These are phyloP conservation scores for Sebastes miniatus DNA, from an alignment of 2,797 vertebrate genomes.

Conservation along the genomic window DNA sequence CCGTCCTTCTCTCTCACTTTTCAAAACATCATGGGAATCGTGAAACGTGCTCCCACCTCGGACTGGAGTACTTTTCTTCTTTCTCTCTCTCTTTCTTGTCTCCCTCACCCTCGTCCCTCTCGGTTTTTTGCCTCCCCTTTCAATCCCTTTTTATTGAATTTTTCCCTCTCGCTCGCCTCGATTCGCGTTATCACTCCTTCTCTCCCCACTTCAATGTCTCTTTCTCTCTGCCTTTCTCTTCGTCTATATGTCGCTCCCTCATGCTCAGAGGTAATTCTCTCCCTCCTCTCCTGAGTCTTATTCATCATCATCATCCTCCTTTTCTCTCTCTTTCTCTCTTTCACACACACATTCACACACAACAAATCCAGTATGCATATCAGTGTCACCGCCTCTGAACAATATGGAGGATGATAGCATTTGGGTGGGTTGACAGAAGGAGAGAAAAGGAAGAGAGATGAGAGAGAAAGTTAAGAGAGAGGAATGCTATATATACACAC, in stretches of 20 bases:
- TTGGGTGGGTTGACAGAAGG: conserved; percentile 1
- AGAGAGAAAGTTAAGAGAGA: neutral
- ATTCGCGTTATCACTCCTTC: conserved; percentile 43
- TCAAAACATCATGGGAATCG: conserved; percentile 61
- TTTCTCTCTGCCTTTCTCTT: conserved; percentile 35
- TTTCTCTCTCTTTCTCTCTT: neutral
- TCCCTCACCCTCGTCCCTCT: neutral
- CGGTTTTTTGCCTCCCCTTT: conserved; percentile 16
- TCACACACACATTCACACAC: conserved; percentile 28
- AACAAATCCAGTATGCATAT: conserved; percentile 44
- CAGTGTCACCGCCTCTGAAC: conserved; percentile 43
- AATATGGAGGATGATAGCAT: conserved; percentile 31
- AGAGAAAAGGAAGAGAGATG: neutral
- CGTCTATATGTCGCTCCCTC: conserved; percentile 65
- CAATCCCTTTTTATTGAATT: conserved; percentile 33
- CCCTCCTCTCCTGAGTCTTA: conserved; percentile 61
- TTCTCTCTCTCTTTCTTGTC: neutral
- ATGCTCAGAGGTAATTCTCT: conserved; percentile 75
- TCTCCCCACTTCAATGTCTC: conserved; percentile 34
- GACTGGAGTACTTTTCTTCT: conserved; percentile 30
- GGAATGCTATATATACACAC: neutral
- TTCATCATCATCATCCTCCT: conserved; percentile 32
- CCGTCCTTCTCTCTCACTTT: conserved; percentile 46
- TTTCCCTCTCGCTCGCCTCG: conserved; percentile 31
- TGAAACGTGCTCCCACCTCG: conserved; percentile 61